phyloP scores from a whole-genome alignment of 2,797 vertebrate genomes.

The Amazona ochrocephala region DNA sequence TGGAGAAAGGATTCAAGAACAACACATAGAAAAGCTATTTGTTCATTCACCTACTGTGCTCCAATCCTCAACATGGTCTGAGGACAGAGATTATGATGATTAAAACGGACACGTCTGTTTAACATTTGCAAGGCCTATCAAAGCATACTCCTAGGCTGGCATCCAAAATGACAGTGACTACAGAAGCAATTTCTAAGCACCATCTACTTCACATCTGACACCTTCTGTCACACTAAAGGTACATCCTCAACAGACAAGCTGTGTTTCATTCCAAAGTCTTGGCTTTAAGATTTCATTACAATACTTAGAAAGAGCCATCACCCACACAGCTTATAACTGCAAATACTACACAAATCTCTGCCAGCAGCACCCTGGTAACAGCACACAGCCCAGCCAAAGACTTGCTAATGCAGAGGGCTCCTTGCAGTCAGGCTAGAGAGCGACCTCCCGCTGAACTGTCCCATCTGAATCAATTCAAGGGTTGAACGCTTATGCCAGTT shows the following conservation, averaged over 20 bases:
- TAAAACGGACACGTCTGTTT: background rate
- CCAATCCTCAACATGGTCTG: accelerated
- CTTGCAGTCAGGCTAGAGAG: no score
- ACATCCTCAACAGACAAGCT: background rate
- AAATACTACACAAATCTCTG: background rate
- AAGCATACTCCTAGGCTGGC: background rate
- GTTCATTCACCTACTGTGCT: background rate
- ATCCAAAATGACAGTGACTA: background rate
- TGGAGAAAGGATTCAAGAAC: background rate
- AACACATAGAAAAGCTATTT: accelerated
- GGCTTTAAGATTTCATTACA: background rate
- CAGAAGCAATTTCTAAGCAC: background rate
- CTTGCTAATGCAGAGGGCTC: background rate
- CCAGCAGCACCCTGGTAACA: background rate
- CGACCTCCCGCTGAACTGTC: no score
- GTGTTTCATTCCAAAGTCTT: background rate
- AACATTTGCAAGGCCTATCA: background rate
- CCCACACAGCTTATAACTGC: background rate
- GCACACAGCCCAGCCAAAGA: background rate
- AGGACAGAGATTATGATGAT: background rate
- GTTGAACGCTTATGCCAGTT: background rate
- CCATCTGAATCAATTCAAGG: background rate
- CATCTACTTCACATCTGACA: background rate
- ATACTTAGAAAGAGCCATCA: background rate
- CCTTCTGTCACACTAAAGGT: background rate